Evolutionary conservation across 1,140 invertebrate species (phyloP).

Genomic region (Brachystomella parvula): DNA sequence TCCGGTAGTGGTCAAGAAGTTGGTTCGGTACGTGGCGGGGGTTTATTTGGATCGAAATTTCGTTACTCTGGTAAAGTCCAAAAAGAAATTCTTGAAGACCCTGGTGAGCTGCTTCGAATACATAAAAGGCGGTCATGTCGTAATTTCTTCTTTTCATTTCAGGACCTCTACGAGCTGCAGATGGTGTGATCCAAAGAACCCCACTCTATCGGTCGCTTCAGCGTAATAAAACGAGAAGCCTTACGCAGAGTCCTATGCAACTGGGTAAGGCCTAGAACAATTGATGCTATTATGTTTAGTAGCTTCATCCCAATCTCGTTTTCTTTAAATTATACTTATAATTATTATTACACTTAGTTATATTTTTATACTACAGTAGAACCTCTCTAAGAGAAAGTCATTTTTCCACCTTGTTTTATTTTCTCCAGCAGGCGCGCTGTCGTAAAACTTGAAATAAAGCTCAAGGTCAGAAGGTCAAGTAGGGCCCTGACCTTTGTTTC

Average conservation of each 20-base stretch:
- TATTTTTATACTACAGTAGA: no score
- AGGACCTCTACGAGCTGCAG: constrained; percentile 14
- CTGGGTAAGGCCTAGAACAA: constrained; percentile 20
- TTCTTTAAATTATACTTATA: background rate
- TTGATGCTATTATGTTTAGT: background rate
- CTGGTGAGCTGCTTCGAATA: constrained; percentile 49
- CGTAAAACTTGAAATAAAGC: no score
- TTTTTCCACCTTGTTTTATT: no score
- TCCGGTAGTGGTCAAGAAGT: constrained; percentile 54
- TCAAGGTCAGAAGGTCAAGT: no score
- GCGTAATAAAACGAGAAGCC: constrained; percentile 35
- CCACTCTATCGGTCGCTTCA: constrained; percentile 34
- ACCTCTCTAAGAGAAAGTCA: no score
- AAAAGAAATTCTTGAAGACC: constrained; percentile 71
- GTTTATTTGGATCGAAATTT: constrained; percentile 89
- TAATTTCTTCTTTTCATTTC: background rate
- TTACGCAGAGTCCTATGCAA: constrained; percentile 33
- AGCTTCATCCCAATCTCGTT: background rate
- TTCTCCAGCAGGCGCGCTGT: no score
- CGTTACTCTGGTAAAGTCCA: constrained; percentile 82
- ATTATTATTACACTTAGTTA: background rate
- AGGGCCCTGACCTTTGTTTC: no score
- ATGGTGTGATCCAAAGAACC: constrained; percentile 35
- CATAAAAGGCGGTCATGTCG: constrained; percentile 27
- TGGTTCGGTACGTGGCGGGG: constrained; percentile 79